Conservation (phyloP, 53 echinoderm and acorn worm species). For the Paracentrotus lividus region DNA sequence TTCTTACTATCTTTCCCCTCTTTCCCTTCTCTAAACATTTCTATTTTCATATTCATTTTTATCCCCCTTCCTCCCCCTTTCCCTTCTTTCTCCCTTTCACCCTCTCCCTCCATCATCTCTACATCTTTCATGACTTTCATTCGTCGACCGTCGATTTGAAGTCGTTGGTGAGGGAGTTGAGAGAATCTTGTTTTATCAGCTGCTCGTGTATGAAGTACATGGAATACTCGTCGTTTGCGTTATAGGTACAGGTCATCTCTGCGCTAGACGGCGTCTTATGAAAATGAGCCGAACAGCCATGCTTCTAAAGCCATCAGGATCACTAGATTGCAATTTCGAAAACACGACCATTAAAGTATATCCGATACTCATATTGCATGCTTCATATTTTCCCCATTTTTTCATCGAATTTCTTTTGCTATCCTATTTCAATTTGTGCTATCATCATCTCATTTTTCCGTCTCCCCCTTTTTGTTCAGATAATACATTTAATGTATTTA, state of each 20-base stretch:
- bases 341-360: neutral
- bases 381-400: neutral
- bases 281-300: neutral
- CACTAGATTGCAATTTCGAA: neutral
- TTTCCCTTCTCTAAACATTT: neutral
- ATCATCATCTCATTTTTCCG: neutral
- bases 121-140: constrained; percentile 22
- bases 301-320: constrained; percentile 15
- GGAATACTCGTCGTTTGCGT: neutral
- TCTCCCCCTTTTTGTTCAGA: neutral
- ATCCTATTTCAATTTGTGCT: neutral
- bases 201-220: constrained; percentile 36
- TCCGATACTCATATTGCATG: constrained; percentile 10
- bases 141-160: constrained; percentile 12
- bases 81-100: neutral
- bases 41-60: neutral
- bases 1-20: neutral
- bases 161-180: constrained; percentile 20
- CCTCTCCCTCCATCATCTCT: constrained; percentile 17
- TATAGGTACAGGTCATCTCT: neutral
- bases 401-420: neutral
- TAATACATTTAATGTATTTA: too few relatives aligned
- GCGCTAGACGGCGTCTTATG: neutral
- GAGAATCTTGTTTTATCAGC: constrained; percentile 44
- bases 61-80: neutral